Conservation (phyloP, 2,797 vertebrate species). For the Malurus leucopterus region DNA sequence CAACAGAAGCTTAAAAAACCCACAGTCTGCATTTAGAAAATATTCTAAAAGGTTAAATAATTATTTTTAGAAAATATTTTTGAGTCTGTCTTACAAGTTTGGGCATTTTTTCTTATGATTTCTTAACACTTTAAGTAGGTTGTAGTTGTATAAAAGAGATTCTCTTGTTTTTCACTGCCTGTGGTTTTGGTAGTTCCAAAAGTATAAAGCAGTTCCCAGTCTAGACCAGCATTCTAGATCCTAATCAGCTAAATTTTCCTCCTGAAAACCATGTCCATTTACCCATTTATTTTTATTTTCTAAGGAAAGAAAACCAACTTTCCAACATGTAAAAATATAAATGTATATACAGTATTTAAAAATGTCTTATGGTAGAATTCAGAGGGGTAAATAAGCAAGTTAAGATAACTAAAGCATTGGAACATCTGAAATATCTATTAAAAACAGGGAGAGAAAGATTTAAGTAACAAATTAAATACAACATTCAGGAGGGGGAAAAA, state of each 20-base stretch:
- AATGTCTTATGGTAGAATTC: neutral
- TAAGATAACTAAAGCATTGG: neutral
- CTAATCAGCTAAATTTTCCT: neutral
- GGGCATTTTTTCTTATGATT: rapidly evolving
- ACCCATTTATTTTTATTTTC: neutral
- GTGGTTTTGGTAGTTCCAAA: neutral
- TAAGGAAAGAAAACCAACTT: neutral
- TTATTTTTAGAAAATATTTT: neutral
- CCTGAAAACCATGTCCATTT: neutral
- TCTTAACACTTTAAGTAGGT: neutral
- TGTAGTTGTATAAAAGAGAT: neutral
- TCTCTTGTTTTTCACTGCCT: neutral
- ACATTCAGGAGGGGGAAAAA: neutral
- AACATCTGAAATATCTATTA: neutral
- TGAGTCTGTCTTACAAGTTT: neutral
- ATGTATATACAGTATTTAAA: neutral
- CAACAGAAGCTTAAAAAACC: neutral
- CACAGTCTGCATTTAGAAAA: neutral
- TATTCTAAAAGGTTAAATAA: neutral
- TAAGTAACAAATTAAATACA: neutral
- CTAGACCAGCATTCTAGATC: neutral
- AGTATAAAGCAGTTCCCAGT: neutral
- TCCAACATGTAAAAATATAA: neutral
- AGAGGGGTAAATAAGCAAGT: neutral
- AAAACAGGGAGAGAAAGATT: neutral